These are phyloP conservation scores for Anguilla obscura DNA, from an alignment of 2,797 vertebrate genomes.

Conservation along the genomic window DNA sequence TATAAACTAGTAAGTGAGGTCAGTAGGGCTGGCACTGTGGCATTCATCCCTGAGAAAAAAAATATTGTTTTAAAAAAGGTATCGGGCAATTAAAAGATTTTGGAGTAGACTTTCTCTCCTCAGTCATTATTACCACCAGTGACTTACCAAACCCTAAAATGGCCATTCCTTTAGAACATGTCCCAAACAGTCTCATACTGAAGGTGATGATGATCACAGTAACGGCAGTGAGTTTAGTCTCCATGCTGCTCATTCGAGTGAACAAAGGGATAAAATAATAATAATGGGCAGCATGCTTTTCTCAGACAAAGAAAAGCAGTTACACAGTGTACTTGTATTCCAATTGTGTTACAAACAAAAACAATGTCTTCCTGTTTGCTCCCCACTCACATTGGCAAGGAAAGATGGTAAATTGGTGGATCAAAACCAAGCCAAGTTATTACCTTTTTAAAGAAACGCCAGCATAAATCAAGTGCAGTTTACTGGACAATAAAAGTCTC, in stretches of 20 bases:
- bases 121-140: neutral
- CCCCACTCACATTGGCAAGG: neutral
- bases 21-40: neutral
- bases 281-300: neutral
- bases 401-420: neutral
- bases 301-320: slow-evolving; percentile 1
- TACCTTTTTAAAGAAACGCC: slow-evolving; percentile 4
- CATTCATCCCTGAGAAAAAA: neutral
- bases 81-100: neutral
- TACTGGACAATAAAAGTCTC: neutral
- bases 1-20: neutral
- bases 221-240: neutral
- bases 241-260: neutral
- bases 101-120: neutral
- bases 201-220: neutral
- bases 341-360: slow-evolving; percentile 1
- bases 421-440: neutral
- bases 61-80: neutral
- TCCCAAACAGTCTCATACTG: neutral
- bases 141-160: neutral
- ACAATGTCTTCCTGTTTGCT: neutral
- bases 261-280: neutral
- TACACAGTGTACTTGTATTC: too few relatives aligned
- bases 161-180: neutral
- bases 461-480: neutral